phyloP scores from a whole-genome alignment of 2,797 vertebrate species.

The Parotocinclus haroldoi region DNA sequence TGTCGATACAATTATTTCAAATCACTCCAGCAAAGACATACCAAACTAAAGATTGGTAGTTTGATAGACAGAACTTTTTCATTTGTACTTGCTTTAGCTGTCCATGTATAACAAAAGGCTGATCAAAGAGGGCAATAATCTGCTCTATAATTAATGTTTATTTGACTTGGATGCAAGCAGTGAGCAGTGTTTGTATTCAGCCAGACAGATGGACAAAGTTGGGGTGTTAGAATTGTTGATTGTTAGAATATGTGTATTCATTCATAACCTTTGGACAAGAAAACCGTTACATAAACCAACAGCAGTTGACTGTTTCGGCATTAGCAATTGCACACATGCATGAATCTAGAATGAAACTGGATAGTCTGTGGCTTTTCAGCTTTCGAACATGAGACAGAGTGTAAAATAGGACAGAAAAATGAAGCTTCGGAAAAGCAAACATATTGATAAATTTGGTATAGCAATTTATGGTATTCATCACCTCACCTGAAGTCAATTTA shows the following conservation, averaged over 20 bases:
- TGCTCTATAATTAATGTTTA: slow-evolving; percentile 53
- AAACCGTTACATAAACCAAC: no score
- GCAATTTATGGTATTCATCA: no score
- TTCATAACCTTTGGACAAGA: no score
- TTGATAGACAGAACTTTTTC: slow-evolving; percentile 1
- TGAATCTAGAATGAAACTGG: no score
- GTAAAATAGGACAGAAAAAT: no score
- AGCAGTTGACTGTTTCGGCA: no score
- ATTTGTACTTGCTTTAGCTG: slow-evolving; percentile 30
- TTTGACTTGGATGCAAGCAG: slow-evolving; percentile 57
- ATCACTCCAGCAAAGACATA: neutral
- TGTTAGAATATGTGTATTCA: slow-evolving; percentile 3
- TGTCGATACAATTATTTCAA: slow-evolving; percentile 27
- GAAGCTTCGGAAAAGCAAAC: no score
- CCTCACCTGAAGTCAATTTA: no score
- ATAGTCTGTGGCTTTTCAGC: no score
- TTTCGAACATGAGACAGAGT: no score
- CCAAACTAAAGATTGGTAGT: neutral
- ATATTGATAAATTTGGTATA: no score
- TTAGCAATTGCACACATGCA: no score
- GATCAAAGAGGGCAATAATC: slow-evolving; percentile 54
- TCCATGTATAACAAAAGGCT: slow-evolving; percentile 38
- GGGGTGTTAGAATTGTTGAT: neutral
- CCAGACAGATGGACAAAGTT: slow-evolving; percentile 43
- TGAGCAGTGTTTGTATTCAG: slow-evolving; percentile 56